Evolutionary conservation across 2,797 vertebrate genomes (phyloP).

Genomic region (Dendrocincla fuliginosa): DNA sequence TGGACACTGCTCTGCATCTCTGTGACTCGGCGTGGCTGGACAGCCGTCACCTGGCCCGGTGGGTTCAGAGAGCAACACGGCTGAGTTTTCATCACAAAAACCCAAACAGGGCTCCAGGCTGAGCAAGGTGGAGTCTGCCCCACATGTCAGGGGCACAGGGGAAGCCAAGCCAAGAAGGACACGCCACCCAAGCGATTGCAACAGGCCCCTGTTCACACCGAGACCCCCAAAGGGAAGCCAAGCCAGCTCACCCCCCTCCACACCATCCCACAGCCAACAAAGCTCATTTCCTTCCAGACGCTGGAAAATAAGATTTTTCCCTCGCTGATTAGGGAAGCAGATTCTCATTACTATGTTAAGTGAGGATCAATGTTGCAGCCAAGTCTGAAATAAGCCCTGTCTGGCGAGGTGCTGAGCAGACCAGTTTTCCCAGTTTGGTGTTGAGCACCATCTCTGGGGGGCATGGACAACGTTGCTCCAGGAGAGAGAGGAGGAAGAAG

Average conservation of each 20-base stretch:
- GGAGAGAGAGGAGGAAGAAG: neutral
- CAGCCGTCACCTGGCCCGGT: neutral
- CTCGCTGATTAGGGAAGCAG: conserved; percentile 11
- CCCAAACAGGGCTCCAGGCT: neutral
- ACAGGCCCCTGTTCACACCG: neutral
- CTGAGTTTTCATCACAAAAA: neutral
- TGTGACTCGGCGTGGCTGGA: accelerated
- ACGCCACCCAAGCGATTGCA: accelerated
- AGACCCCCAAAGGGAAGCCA: neutral
- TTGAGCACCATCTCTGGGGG: neutral
- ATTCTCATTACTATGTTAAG: conserved; percentile 50
- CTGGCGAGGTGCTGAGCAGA: neutral
- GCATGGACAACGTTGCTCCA: accelerated
- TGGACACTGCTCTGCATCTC: accelerated
- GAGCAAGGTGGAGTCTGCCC: accelerated
- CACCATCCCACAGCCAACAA: neutral
- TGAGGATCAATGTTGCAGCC: conserved; percentile 24
- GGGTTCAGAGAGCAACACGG: neutral
- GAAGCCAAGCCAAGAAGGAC: neutral
- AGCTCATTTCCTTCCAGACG: neutral
- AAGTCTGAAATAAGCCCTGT: conserved; percentile 13
- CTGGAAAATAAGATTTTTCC: conserved; percentile 55
- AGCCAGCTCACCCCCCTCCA: neutral
- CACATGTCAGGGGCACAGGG: accelerated
- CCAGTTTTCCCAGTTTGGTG: neutral